Base-by-base conservation (phyloP, 2,113 vertebrate genomes). In the Colistium nudipinnis region DNA sequence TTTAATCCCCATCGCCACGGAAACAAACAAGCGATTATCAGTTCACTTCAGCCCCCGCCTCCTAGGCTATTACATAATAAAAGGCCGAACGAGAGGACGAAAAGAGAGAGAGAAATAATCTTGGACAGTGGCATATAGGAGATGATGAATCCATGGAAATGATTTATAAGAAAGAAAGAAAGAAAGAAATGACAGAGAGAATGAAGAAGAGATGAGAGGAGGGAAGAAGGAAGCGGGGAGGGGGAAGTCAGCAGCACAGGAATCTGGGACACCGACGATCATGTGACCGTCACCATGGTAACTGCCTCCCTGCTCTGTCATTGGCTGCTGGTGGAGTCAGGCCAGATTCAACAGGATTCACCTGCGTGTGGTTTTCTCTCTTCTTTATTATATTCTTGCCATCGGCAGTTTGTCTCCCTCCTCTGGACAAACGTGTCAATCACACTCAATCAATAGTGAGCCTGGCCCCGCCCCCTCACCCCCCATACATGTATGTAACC, bases 191-290 rank as follows among this genome's bases (percentile, higher is more conserved):
- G 3, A 7, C 3, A 0, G 1, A 8, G 11, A 3, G 7, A 6
- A 10, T 9, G 19, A 6, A 39, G 14, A 35, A 10, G 14, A 16
- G 1, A 45, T 52, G 28, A 38, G 47, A 47, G 25, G 28, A 33
- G 22, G 20, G 25, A 33, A 20, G 44, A 24, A 1, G 31, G 6
- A 7, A 20, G 36, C 5, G 2, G 19, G 36, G 3, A 16, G 20
- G 5, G 16, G 6, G 11, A 11, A 49, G 16, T n/a, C n/a, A n/a
- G 47, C 22, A 20, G n/a, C 20, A 43, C 49, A 71, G 35, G 53
- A 85, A 91, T 89, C 80, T 90, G 78, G 85, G 83, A 66, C 85
- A 89, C 36, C 60, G 19, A 70, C 22, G 60, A 59, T 70, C 87
- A 87, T 61, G 68, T 89, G 81, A 67, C 54, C 7, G 41, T 91